Conservation (phyloP, 2,797 vertebrate genomes). For the Erpetoichthys calabaricus region DNA sequence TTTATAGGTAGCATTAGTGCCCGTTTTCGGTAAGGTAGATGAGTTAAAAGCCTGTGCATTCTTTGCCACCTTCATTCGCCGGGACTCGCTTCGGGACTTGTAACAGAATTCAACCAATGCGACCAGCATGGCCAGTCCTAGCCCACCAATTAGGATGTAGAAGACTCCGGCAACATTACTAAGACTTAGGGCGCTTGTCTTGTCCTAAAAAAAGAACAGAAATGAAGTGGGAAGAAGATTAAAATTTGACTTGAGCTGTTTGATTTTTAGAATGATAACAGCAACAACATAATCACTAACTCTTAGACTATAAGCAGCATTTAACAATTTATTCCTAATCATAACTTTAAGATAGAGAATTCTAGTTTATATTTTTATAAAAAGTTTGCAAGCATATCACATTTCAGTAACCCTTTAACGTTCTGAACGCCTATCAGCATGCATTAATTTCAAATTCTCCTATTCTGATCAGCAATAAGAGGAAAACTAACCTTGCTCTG, state of each 20-base stretch:
- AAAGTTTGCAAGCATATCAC: too few relatives aligned
- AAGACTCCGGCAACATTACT: conserved; percentile 96
- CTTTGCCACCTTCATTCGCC: conserved; percentile 91
- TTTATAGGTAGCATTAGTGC: conserved; percentile 56
- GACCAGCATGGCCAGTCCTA: conserved; percentile 97
- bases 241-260: not conserved
- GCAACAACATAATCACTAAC: not conserved
- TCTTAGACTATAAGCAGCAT: too few relatives aligned
- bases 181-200: conserved; percentile 94
- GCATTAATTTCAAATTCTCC: too few relatives aligned
- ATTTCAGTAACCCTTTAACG: too few relatives aligned
- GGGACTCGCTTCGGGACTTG: conserved; percentile 96
- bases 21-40: conserved; percentile 53
- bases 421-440: too few relatives aligned
- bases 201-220: conserved; percentile 61
- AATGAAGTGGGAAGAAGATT: conserved; percentile 13
- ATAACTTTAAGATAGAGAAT: too few relatives aligned
- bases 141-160: conserved; percentile 97
- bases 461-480: too few relatives aligned
- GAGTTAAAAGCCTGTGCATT: conserved; percentile 65
- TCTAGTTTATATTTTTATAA: too few relatives aligned
- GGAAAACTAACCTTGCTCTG: too few relatives aligned
- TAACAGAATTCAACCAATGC: conserved; percentile 99
- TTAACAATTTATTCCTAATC: too few relatives aligned
- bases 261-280: too few relatives aligned